These are phyloP conservation scores for Drosophila atripex DNA, from an alignment of 2,888 invertebrate species.

Conservation along the genomic window DNA sequence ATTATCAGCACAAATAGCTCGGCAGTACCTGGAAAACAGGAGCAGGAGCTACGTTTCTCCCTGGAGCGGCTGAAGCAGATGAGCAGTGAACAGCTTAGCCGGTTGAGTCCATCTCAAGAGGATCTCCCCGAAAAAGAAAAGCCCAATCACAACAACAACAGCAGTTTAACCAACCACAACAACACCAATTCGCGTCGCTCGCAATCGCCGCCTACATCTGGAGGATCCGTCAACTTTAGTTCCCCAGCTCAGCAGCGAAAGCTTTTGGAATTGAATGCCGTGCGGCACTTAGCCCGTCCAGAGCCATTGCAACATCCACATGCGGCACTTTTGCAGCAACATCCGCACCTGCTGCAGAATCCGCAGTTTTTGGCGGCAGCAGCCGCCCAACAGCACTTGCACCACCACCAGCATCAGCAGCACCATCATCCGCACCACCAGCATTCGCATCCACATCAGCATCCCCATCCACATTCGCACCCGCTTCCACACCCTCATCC, in stretches of 20 bases:
- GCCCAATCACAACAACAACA: slow-evolving; percentile 62
- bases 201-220: slow-evolving; percentile 59
- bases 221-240: slow-evolving; percentile 40
- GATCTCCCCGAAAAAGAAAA: slow-evolving; percentile 59
- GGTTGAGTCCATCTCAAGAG: slow-evolving; percentile 80
- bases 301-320: slow-evolving; percentile 82
- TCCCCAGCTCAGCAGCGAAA: slow-evolving; percentile 75
- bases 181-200: slow-evolving; percentile 59
- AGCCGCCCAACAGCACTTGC: slow-evolving; percentile 76
- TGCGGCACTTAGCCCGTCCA: slow-evolving; percentile 79
- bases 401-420: slow-evolving; percentile 64
- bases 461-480: slow-evolving; percentile 41
- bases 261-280: slow-evolving; percentile 72
- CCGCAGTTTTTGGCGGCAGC: slow-evolving; percentile 80
- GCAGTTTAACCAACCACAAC: slow-evolving; percentile 46
- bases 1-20: slow-evolving; percentile 66
- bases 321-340: slow-evolving; percentile 78
- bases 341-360: slow-evolving; percentile 80
- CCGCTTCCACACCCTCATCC: slow-evolving; percentile 36
- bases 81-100: slow-evolving; percentile 80
- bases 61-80: slow-evolving; percentile 83
- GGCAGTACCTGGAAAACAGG: slow-evolving; percentile 57
- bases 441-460: slow-evolving; percentile 36
- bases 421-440: slow-evolving; percentile 60
- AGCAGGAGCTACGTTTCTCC: slow-evolving; percentile 79